Base-by-base conservation (phyloP, 2,113 vertebrate species). In the Tachysurus vachellii region DNA sequence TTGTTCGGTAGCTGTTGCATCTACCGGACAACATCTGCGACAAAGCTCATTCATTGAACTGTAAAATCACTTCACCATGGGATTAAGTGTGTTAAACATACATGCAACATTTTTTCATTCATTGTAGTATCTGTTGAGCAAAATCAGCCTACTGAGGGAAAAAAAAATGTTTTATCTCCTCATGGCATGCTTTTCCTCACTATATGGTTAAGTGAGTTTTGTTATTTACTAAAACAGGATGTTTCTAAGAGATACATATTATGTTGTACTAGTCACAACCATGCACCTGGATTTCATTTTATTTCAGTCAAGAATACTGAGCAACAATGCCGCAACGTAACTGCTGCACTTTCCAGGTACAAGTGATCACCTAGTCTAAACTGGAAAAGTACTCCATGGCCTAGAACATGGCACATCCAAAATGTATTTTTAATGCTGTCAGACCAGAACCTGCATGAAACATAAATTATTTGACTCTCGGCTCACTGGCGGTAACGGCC, bases 21-120 rank as follows among this genome's bases (percentile, higher is more conserved):
- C 61, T 86, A 75, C 85, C 42, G 73, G 26, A 62, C 84, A 50
- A 61, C 23, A 76, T 75, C 23, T 76, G 83, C 56, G 75, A 31
- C 42, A n/a, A 59, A 79, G 59, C 0, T 21, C 4, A 57, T 73
- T 86, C 62, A 54, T 54, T 66, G 70, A 59, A 50, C 14, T 42
- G 19, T 26, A n/a, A 80, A 68, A 85, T 61, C 77, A 31, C 44
- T 36, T 64, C 7, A 9, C 44, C 0, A 50, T 12, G 10, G 14
- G 47, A 56, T 62, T 62, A 62, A 23, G 54, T 21, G 19, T 50
- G 31, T 31, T 26, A 66, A 86, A 53, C 36, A n/a, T 26, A 44
- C 16, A 9, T 70, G 10, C 21, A 9, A 57, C 21, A 75, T 36
- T 59, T 50, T 54, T 85, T 50, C 42, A 36, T 79, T 66, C 16